A percentile compares a stretch with the other conserved stretches of the same genome.
Evolutionary conservation across 2,113 vertebrate species (phyloP).

Genomic region (Piliocolobus tephrosceles): DNA sequence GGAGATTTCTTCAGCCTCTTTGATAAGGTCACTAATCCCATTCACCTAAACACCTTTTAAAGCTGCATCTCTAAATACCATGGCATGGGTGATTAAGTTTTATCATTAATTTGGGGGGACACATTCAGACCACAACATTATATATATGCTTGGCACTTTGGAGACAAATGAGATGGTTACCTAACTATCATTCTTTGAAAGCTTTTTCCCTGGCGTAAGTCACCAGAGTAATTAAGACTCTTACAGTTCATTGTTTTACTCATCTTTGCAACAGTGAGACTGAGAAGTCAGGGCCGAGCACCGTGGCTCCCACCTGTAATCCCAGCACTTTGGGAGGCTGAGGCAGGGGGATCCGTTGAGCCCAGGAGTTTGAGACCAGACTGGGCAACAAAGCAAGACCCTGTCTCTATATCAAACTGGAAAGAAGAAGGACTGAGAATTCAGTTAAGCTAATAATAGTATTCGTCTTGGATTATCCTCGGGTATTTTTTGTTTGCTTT

Average conservation of each 20-base stretch:
- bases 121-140: not conserved
- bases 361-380: too few species aligned
- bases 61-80: not conserved
- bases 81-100: not conserved
- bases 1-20: not conserved
- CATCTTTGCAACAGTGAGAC: not conserved
- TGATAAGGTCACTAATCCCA: not conserved
- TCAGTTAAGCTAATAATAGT: not conserved
- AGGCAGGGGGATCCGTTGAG: too few species aligned
- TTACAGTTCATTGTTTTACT: not conserved
- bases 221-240: not conserved
- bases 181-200: constrained; percentile 3
- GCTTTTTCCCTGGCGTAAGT: not conserved
- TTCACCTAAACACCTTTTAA: not conserved
- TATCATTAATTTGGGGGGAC: not conserved
- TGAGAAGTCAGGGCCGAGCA: not conserved
- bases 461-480: not conserved
- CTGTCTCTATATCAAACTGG: too few species aligned
- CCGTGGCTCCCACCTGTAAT: too few species aligned
- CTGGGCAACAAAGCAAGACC: too few species aligned
- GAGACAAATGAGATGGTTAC: not conserved
- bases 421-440: not conserved
- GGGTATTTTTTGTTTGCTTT: constrained; percentile 16
- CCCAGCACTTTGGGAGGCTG: too few species aligned
- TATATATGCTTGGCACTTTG: not conserved